Conservation (phyloP, 2,113 vertebrate species). For the Oxyruncus cristatus region DNA sequence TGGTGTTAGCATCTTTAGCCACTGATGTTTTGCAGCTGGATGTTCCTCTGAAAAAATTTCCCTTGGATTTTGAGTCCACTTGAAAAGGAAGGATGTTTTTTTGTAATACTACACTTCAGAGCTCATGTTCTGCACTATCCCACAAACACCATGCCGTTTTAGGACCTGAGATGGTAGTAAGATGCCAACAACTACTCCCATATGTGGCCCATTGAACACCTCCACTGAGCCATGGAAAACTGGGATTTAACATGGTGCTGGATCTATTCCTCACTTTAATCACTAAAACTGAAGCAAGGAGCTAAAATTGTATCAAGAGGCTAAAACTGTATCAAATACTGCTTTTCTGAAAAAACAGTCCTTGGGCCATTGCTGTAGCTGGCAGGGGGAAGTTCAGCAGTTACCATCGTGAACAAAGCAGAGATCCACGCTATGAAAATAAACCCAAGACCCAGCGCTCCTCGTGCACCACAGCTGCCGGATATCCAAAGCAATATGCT, state of each 20-base stretch:
- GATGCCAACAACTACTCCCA: background rate
- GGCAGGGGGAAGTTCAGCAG: background rate
- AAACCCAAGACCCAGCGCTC: background rate
- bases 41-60: background rate
- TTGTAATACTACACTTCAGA: background rate
- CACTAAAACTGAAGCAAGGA: background rate
- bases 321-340: background rate
- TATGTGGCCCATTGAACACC: background rate
- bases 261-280: background rate
- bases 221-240: background rate
- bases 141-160: background rate
- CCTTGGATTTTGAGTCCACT: background rate
- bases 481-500: background rate
- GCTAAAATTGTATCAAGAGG: background rate
- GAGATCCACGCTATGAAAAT: background rate
- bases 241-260: background rate
- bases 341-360: background rate
- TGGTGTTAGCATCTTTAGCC: background rate
- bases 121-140: background rate
- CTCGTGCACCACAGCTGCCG: rapidly evolving
- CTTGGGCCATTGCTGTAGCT: background rate
- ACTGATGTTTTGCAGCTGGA: background rate
- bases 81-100: background rate
- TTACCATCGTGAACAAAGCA: background rate
- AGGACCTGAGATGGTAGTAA: rapidly evolving